These are phyloP conservation scores for Hydrolagus colliei DNA, from an alignment of 2,797 vertebrate species.

Conservation along the genomic window DNA sequence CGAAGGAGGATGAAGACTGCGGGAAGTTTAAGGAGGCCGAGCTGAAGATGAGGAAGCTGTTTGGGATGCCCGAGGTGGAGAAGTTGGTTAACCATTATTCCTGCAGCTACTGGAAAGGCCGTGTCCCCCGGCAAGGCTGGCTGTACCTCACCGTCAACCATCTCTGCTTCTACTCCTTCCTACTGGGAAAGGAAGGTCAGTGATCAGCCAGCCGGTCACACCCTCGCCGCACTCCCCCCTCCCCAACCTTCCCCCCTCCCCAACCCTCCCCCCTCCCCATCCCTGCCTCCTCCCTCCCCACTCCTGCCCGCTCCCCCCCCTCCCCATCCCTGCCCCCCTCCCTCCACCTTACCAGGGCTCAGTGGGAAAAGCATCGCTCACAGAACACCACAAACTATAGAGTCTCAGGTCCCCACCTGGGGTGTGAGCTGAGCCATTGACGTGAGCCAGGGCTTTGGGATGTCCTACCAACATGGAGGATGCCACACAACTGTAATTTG, in stretches of 20 bases:
- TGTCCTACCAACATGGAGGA: too few relatives aligned
- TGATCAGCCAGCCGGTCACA: neutral
- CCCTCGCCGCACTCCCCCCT: too few relatives aligned
- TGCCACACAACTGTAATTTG: too few relatives aligned
- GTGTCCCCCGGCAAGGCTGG: conserved; percentile 91
- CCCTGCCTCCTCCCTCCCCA: neutral
- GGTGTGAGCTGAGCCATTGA: too few relatives aligned
- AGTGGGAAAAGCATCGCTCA: too few relatives aligned
- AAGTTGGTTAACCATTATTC: conserved; percentile 96
- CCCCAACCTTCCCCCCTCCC: too few relatives aligned
- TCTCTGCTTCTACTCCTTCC: conserved; percentile 92
- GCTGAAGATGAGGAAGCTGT: conserved; percentile 87
- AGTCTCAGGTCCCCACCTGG: too few relatives aligned
- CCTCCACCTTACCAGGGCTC: too few relatives aligned
- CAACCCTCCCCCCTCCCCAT: neutral
- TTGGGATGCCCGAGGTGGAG: conserved; percentile 91
- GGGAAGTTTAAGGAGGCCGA: conserved; percentile 92
- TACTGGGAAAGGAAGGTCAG: conserved; percentile 89
- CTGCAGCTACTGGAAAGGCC: conserved; percentile 94
- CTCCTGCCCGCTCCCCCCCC: too few relatives aligned
- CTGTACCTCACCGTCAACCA: conserved; percentile 91
- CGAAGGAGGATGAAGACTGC: conserved; percentile 78
- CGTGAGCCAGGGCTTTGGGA: too few relatives aligned
- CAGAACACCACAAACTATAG: too few relatives aligned
- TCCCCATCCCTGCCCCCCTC: too few relatives aligned